phyloP scores from a whole-genome alignment of 1,140 invertebrate genomes.

The Zaprionus africanus region DNA sequence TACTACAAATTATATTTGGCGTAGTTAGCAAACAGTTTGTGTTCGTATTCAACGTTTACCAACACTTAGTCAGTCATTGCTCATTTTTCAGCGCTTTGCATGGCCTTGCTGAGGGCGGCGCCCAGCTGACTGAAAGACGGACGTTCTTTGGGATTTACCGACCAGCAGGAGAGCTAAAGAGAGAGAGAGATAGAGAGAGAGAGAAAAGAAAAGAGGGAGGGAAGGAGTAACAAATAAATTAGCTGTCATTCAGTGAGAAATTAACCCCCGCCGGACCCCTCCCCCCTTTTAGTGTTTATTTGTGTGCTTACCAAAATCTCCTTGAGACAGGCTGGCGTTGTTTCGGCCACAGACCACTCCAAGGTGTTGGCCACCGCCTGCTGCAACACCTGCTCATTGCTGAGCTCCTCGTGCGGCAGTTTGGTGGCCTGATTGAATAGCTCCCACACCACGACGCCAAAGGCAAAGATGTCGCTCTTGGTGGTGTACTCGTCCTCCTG shows the following conservation, averaged over 20 bases:
- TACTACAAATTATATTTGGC: constrained; percentile 62
- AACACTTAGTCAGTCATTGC: constrained; percentile 52
- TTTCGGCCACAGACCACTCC: constrained; percentile 88
- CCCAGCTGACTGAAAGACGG: constrained; percentile 86
- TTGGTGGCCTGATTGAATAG: constrained; percentile 90
- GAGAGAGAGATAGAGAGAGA: not conserved
- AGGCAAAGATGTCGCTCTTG: constrained; percentile 97
- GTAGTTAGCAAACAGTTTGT: constrained; percentile 49
- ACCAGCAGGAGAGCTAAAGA: constrained; percentile 86
- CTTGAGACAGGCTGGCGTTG: constrained; percentile 88
- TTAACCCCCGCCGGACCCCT: not conserved
- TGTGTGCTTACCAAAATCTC: constrained; percentile 86
- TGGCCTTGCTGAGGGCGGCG: constrained; percentile 78
- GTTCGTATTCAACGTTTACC: constrained; percentile 40
- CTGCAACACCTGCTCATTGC: constrained; percentile 90
- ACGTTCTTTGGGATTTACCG: constrained; percentile 87
- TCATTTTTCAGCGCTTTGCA: constrained; percentile 77
- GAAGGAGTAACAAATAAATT: constrained; percentile 25
- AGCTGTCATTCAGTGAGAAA: constrained; percentile 5
- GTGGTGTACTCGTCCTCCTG: constrained; percentile 96
- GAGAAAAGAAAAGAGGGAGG: not conserved
- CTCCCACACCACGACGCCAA: constrained; percentile 95
- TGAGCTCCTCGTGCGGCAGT: constrained; percentile 92
- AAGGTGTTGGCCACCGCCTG: constrained; percentile 88
- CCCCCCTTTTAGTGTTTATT: not conserved